phyloP scores from a whole-genome alignment of 37 sponge, comb jelly and placozoan species.

The Tethya wilhelma region DNA sequence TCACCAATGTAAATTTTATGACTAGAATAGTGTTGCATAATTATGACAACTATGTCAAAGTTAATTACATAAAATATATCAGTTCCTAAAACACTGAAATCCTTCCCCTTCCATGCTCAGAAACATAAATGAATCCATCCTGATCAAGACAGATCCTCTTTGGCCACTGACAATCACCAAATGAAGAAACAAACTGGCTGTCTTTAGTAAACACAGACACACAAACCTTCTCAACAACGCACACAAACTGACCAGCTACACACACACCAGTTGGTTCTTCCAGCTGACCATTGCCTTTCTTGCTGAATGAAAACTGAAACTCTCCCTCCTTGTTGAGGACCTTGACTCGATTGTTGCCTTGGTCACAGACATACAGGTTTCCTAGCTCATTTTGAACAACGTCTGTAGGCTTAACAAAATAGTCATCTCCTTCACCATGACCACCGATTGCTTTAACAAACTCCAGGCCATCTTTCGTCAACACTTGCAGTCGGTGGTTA shows the following conservation, averaged over 20 bases:
- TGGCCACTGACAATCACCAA: too few species aligned
- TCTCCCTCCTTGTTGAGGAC: too few species aligned
- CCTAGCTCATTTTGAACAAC: neutral
- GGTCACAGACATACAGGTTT: neutral
- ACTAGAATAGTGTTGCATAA: too few species aligned
- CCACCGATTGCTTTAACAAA: neutral
- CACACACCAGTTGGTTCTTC: too few species aligned
- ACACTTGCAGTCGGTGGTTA: neutral
- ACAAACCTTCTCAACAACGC: neutral
- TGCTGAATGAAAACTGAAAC: too few species aligned
- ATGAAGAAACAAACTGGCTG: too few species aligned
- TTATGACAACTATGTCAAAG: too few species aligned
- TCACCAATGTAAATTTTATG: too few species aligned
- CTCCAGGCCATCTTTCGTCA: neutral
- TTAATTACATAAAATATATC: too few species aligned
- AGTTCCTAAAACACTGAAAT: neutral
- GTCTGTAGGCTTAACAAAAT: neutral
- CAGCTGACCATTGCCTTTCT: too few species aligned
- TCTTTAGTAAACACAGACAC: neutral
- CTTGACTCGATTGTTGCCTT: neutral
- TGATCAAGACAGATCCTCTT: too few species aligned
- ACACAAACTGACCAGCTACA: too few species aligned
- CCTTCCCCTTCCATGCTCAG: neutral
- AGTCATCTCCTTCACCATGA: neutral
- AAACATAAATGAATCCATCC: neutral